Evolutionary conservation across 2,888 invertebrate genomes (phyloP), one percentile per base, ranked within the genome.

Genomic region (Ornithoptera alexandrae): DNA sequence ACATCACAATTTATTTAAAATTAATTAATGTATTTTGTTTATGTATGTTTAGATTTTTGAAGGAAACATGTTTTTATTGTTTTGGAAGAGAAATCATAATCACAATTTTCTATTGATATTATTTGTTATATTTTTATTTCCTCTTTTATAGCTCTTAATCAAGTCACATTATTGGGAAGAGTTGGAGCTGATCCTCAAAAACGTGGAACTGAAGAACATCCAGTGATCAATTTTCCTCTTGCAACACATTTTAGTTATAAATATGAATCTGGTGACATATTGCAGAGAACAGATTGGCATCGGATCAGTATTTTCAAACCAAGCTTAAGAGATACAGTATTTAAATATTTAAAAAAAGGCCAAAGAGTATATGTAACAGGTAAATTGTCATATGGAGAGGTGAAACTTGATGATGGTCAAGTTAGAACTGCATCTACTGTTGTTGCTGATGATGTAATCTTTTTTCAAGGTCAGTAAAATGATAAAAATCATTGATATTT

Each of bases 251-350:
- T 94, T 59, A 97, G 96, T 83, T 98, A 97, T 85, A 96, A 95
- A 81, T 95, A 96, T 87, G 95, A 95, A 78, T 91, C 94, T 82
- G 97, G 97, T 7, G 97, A 97, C 76, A 93, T 96, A 80, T 89
- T 96, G 66, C 97, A 98, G 82, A 95, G 96, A 78, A 97, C 98
- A 12, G 98, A 98, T 76, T 98, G 98, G 98, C 98, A 98, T 86
- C 93, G 97, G 78, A 88, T 98, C 64, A 96, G 96, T 77, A 96
- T 98, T 10, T 98, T 98, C 84, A 97, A 95, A 80, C 97, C 97
- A 4, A 94, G 94, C 68, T 93, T 98, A 2, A 93, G 98, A 57
- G 97, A 98, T 42, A 94, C 94, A 0, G 96, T 97, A 0, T 94
- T 96, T 80, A 95, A 95, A 80, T 97, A 94, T 82, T 84, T 98